Evolutionary conservation across 1,140 invertebrate species (phyloP).

Genomic region (Penaeus indicus): DNA sequence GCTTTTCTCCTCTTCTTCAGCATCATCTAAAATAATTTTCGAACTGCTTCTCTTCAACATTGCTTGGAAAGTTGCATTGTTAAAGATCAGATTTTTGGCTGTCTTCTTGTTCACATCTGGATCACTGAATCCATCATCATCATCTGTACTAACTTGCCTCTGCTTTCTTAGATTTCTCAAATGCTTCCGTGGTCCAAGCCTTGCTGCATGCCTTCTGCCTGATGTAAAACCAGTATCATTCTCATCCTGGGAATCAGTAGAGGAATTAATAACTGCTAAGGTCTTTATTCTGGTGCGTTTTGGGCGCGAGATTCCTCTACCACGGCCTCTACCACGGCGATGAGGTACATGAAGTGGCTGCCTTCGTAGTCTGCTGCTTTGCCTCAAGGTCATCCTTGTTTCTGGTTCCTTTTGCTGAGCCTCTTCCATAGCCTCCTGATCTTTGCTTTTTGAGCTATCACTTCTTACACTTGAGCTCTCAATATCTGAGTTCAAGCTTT

Average conservation of each 20-base stretch:
- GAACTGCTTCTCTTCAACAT: not conserved
- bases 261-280: not conserved
- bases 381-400: too few relatives aligned
- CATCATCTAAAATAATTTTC: not conserved
- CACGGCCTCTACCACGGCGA: too few relatives aligned
- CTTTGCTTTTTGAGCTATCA: too few relatives aligned
- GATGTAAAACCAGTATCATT: not conserved
- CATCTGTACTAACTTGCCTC: not conserved
- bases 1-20: not conserved
- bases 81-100: not conserved
- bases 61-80: not conserved
- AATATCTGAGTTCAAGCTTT: too few relatives aligned
- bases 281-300: not conserved
- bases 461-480: too few relatives aligned
- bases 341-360: too few relatives aligned
- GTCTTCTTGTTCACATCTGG: slow-evolving; percentile 1
- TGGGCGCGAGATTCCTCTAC: too few relatives aligned
- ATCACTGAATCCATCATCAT: not conserved
- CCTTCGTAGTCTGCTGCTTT: too few relatives aligned
- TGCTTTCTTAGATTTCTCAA: not conserved
- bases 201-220: not conserved
- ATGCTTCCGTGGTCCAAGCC: not conserved
- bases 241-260: slow-evolving; percentile 15
- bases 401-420: too few relatives aligned
- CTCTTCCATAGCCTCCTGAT: too few relatives aligned